Base-by-base conservation (phyloP, 2,888 invertebrate species). In the Drosophila demipolita region DNA sequence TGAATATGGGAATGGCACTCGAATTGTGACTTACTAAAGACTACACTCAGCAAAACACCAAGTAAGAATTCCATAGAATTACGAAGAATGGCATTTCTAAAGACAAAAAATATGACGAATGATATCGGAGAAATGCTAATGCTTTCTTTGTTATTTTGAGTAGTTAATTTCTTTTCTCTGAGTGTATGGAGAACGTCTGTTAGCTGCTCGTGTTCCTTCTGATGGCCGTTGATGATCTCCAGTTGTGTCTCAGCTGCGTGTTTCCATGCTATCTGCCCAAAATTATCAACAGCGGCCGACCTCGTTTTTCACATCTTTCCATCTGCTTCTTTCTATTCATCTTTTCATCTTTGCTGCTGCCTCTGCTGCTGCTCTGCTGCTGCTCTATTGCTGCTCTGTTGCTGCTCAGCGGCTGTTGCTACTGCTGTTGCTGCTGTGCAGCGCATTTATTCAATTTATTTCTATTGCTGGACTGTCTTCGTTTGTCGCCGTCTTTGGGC, bases 391-490 rank as follows among this genome's bases (percentile, higher is more conserved):
- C 12, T 53, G 15, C 33, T 54, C 6, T 50, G 52, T 11, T 66
- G 60, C 20, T 70, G 62, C 35, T 57, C 20, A 20, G 60, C 17
- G 12, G 42, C 59, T 35, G 38, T 6, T 57, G 60, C 15, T 66
- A 59, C 23, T 68, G 45, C 11, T 66, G 59, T 11, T 77, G 73
- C 73, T 58, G 72, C 79, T 85, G 66, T 71, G 87, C 75, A 78
- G 75, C 82, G 87, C 83, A 78, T 85, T 85, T 85, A 85, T 85
- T 85, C 88, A 89, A 90, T 85, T 85, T 85, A 89, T 89, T 85
- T 85, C 88, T 85, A 85, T 85, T 85, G 90, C 82, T 62, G 66
- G 54, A 40, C 58, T 45, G 59, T 78, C 67, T 65, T 63, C 55
- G 68, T 57, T 62, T 40, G 73, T 49, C 66, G 80, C 38, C 60